Evolutionary conservation across 2,113 vertebrate genomes (phyloP), one percentile per base, ranked within the genome.

Genomic region (Dicrurus megarhynchus): DNA sequence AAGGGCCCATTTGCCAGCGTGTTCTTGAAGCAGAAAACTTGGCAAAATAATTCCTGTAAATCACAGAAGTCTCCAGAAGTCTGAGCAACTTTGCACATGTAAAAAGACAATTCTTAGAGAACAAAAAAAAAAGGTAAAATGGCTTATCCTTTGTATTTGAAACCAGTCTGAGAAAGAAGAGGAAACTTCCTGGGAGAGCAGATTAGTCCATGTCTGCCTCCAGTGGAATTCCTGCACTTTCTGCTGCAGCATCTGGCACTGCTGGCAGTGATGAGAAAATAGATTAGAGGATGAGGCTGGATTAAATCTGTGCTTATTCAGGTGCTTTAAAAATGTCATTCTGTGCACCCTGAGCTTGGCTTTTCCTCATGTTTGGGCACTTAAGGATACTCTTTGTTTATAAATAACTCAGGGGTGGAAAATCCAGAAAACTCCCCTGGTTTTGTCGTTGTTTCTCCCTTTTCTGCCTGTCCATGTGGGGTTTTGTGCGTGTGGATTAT

Each of bases 201-300:
- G 86, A 68, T 91, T 16, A 53, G 87, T 84, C 91, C 47, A 0
- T 0, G 39, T 12, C 26, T 92, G 94, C 68, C 89, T 80, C 10
- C 35, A 4, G 53, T 49, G 84, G 93, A 56, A 93, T 93, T 96
- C 79, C 87, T 90, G 94, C 73, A 22, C 76, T 87, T 81, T 33
- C 14, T 86, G 83, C 26, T 68, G 96, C 65, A 90, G 95, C 94
- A 95, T 59, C 93, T 95, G 95, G 70, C 42, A 2, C 61, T 85
- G 3, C 79, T 76, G 75, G 67, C 57, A 33, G 46, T 50, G 83
- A 80, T 94, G 94, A 90, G 90, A 83, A 87, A 81, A 83, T 15
- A 67, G 88, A 92, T 93, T 52, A 91, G 85, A 37, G 88, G 75
- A 61, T 94, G 92, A 56, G 11, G 83, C 35, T 50, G 96, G 94